phyloP scores from a whole-genome alignment of 1,140 invertebrate species.

The Rhopalosiphum padi region DNA sequence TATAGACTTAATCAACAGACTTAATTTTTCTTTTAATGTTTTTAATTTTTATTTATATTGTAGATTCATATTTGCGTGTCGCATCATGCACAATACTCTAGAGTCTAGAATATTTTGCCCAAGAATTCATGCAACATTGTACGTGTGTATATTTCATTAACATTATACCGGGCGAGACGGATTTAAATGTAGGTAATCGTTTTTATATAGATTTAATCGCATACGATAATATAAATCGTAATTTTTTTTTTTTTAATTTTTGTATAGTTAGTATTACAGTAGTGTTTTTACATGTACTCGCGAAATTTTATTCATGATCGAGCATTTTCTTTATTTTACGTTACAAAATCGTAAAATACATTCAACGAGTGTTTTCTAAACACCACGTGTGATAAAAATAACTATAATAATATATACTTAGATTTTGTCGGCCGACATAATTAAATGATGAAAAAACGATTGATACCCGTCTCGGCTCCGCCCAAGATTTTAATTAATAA shows the following conservation, averaged over 20 bases:
- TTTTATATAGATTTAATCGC: not conserved
- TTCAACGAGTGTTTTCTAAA: not conserved
- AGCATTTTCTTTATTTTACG: slow-evolving; percentile 16
- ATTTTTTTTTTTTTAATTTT: not conserved
- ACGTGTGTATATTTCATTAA: too few species aligned
- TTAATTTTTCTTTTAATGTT: too few species aligned
- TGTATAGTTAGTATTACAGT: not conserved
- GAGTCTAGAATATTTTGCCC: too few species aligned
- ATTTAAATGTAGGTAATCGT: not conserved
- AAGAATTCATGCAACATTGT: too few species aligned
- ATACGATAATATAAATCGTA: not conserved
- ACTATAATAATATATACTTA: not conserved
- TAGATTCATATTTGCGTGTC: too few species aligned
- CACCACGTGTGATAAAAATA: not conserved
- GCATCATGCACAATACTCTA: too few species aligned
- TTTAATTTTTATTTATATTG: too few species aligned
- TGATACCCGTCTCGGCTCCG: too few species aligned
- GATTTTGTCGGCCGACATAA: not conserved
- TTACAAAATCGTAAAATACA: slow-evolving; percentile 14
- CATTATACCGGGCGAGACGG: not conserved
- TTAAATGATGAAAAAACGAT: not conserved
- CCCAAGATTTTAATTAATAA: too few species aligned
- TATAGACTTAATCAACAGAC: too few species aligned
- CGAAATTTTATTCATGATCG: slow-evolving; percentile 5
- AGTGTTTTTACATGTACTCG: not conserved